A percentile compares a stretch with the other conserved stretches of the same genome.
phyloP scores from a whole-genome alignment of 35 echinoderm and acorn worm species.

The Lytechinus variegatus region DNA sequence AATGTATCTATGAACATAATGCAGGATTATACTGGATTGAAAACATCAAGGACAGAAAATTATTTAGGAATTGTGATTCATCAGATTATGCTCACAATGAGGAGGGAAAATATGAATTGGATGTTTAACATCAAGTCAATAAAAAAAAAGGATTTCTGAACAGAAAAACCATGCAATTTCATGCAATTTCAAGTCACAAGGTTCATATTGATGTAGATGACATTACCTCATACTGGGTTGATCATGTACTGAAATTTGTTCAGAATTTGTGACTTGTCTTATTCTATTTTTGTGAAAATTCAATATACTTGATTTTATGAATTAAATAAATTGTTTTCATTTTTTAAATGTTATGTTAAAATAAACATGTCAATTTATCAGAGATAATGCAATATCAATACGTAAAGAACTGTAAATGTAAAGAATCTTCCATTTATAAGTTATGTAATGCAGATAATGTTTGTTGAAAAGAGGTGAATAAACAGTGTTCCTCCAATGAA shows the following conservation, averaged over 20 bases:
- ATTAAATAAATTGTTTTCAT: too few relatives aligned
- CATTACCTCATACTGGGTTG: neutral
- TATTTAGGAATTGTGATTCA: too few relatives aligned
- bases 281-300: neutral
- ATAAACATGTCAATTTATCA: neutral
- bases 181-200: neutral
- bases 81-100: too few relatives aligned
- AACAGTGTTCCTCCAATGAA: neutral
- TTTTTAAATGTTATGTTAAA: neutral
- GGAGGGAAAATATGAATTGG: too few relatives aligned
- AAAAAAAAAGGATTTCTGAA: neutral
- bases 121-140: too few relatives aligned
- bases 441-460: neutral
- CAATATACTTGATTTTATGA: neutral
- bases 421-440: neutral
- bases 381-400: neutral
- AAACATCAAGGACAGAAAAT: too few relatives aligned
- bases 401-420: neutral
- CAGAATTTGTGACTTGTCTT: too few relatives aligned
- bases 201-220: neutral
- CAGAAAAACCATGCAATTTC: neutral
- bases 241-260: neutral
- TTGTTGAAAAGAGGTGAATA: neutral
- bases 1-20: too few relatives aligned
- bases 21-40: too few relatives aligned